Base-by-base conservation (phyloP, 92 coral and sea anemone genomes). In the Anthopleura xanthogrammica region DNA sequence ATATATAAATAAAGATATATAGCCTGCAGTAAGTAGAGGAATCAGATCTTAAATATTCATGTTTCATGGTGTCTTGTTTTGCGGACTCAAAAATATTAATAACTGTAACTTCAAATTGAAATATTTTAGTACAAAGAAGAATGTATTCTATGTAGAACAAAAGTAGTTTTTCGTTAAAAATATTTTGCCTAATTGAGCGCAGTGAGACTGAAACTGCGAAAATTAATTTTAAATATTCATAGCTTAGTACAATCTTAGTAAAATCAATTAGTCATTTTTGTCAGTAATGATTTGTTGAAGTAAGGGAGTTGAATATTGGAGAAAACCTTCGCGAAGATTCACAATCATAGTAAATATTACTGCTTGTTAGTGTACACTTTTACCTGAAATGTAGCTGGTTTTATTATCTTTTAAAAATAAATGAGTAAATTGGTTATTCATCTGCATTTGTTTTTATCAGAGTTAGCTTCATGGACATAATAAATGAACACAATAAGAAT, bases 21-120 rank as follows among this genome's bases (percentile, higher is more conserved):
- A 36, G 42, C 13, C 74, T 24, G 74, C 42, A 36, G 74, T 29
- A 36, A 22, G 43, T 68, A 68, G 74, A 68, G 16, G 40, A 68
- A 29, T 22, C 29, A 64, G 6, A 46, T 46, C 11, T 64, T n/a
- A 64, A 64, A 19, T n/a, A 64, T 64, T 19, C 41, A 23, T n/a
- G 50, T 54, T 8, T 54, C 17, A 12, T 68, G 42, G 1, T 68
- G 70, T 62, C 70, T 58, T 58, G 64, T 1, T 29, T 29, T 64
- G 72, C 40, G 4, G 72, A 36, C 16, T 68, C 29, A 54, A 62
- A 20, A 62, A 5, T 36, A 12, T 42, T 68, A 36, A 23, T 23
- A 13, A n/a, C 74, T 68, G 10, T 22, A 68, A n/a, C 29, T 68
- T 68, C 74, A 68, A 68, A 68, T 68, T 68, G 74, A 68, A 68